Conservation (phyloP, 2,113 vertebrate genomes). For the Canis aureus region DNA sequence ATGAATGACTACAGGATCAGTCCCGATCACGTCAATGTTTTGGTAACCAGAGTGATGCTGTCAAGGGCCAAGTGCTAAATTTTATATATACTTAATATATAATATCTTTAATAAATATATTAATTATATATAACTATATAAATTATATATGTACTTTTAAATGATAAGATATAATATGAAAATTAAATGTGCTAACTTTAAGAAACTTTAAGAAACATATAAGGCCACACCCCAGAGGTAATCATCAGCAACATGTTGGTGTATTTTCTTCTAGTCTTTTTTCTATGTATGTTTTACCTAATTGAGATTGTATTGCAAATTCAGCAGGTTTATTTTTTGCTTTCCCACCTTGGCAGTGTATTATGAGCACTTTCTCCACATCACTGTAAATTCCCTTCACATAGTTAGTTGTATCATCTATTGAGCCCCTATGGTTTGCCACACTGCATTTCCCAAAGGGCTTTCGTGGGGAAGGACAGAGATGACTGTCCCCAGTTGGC, state of each 20-base stretch:
- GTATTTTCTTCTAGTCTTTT: constrained; percentile 41
- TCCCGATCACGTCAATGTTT: background rate
- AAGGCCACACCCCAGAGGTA: background rate
- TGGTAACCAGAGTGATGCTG: background rate
- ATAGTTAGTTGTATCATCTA: background rate
- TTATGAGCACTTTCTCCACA: background rate
- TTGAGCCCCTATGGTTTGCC: background rate
- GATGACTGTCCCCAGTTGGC: background rate
- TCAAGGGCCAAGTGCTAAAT: background rate
- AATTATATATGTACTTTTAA: background rate
- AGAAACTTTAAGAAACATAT: too few relatives aligned
- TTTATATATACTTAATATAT: background rate
- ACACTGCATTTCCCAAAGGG: background rate
- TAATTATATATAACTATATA: background rate
- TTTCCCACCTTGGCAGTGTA: background rate
- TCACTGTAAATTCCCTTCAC: background rate
- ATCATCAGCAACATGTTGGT: background rate
- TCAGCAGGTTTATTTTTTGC: background rate
- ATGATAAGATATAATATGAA: background rate
- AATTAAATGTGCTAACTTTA: background rate
- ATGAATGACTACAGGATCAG: background rate
- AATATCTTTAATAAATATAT: background rate
- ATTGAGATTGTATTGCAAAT: background rate
- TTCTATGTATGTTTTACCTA: constrained; percentile 9
- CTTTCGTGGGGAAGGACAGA: background rate